Evolutionary conservation across 2,113 vertebrate genomes (phyloP), one percentile per base, ranked within the genome.

Genomic region (Psittacara wagleri): DNA sequence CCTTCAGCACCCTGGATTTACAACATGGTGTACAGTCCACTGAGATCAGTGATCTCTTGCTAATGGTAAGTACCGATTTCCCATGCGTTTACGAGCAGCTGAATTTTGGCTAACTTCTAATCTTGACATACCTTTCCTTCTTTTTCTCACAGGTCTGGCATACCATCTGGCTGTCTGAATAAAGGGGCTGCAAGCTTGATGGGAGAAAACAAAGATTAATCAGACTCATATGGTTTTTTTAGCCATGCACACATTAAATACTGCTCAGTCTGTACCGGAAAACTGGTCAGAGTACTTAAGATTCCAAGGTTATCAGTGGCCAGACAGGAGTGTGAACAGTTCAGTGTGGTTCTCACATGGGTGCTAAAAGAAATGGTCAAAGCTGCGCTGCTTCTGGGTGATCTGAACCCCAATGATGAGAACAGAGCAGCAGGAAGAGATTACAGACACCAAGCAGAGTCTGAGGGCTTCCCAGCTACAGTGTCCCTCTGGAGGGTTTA

Each of bases 121-220:
- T 13, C 33, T 46, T 23, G 41, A 88, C 97, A 0, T 97, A 99
- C 99, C 98, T 97, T 94, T 95, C 76, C 18, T 97, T 80, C 64
- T 98, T 70, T 87, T 98, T 57, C 41, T 46, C 17, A 27, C 78
- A 37, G 95, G 68, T 25, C 83, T 97, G 76, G 98, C 98, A 54
- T 98, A 99, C 52, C 97, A 97, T 86, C 99, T 98, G 67, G 97
- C 97, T 52, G 96, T 61, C 77, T 96, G 97, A 77, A 97, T 57
- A 41, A 94, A 48, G 43, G 98, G 72, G 88, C 92, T 89, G 83
- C 96, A 68, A 81, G 64, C 98, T 97, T 86, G 51, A 83, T 2
- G 41, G 88, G 74, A 92, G 86, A 86, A 46, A 78, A 62, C 55
- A 93, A 10, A 69, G 31, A 78, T 2, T 70, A 8, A 44, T 77